Evolutionary conservation across 2,888 invertebrate genomes (phyloP).

Genomic region (Furcula furcula): DNA sequence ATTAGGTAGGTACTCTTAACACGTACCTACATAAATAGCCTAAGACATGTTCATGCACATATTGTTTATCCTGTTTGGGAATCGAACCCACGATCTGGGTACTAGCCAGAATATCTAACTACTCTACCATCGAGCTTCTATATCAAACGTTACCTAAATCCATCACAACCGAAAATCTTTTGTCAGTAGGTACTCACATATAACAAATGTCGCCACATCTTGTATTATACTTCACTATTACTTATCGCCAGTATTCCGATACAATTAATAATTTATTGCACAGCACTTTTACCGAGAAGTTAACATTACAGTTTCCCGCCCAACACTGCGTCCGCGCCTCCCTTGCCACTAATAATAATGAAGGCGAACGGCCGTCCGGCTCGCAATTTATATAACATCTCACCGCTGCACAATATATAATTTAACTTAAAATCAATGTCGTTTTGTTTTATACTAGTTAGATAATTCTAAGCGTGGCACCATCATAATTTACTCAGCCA

Average conservation of each 20-base stretch:
- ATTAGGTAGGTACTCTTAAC: no score
- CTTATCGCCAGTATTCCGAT: constrained; percentile 22
- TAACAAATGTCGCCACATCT: constrained; percentile 48
- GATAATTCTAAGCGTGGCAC: constrained; percentile 58
- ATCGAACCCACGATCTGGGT: no score
- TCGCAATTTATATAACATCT: constrained; percentile 69
- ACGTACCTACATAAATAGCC: no score
- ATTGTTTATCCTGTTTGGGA: no score
- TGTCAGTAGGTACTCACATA: constrained; percentile 26
- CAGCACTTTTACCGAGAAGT: constrained; percentile 32
- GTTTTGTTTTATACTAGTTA: constrained; percentile 67
- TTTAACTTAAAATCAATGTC: constrained; percentile 50
- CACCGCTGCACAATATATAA: constrained; percentile 54
- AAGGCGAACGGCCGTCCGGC: constrained; percentile 52
- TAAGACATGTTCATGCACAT: no score
- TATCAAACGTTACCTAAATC: no score
- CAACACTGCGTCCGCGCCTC: constrained; percentile 54
- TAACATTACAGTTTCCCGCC: constrained; percentile 38
- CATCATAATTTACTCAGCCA: constrained; percentile 48
- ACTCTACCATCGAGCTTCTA: no score
- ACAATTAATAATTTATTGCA: constrained; percentile 28
- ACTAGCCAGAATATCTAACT: no score
- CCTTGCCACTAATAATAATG: constrained; percentile 53
- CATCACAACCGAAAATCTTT: no score
- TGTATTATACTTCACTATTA: constrained; percentile 34